Evolutionary conservation across 2,888 invertebrate species (phyloP).

Genomic region (Ecdyonurus torrentis): DNA sequence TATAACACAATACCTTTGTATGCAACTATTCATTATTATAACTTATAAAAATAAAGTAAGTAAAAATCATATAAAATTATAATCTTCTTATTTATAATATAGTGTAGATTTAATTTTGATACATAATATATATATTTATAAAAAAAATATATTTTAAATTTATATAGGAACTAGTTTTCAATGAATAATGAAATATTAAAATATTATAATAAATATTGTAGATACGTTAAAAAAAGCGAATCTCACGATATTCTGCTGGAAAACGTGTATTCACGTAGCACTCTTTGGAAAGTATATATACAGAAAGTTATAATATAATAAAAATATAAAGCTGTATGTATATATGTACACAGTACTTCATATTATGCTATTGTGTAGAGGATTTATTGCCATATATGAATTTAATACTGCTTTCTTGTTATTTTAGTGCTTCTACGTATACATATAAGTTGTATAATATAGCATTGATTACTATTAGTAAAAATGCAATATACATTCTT

Average conservation of each 20-base stretch:
- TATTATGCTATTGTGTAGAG: neutral
- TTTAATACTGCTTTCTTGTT: neutral
- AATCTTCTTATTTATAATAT: too few species aligned
- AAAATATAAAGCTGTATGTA: neutral
- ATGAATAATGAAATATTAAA: too few species aligned
- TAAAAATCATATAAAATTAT: too few species aligned
- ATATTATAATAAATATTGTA: too few species aligned
- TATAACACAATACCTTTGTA: too few species aligned
- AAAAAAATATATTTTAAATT: neutral
- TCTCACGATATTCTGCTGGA: neutral
- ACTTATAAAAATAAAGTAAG: too few species aligned
- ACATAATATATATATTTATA: neutral
- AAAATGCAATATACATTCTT: neutral
- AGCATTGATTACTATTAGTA: neutral
- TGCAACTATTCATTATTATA: too few species aligned
- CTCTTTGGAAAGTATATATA: too few species aligned
- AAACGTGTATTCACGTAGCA: neutral
- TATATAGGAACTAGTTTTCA: neutral
- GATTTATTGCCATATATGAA: neutral
- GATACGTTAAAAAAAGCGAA: neutral
- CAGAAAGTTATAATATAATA: neutral
- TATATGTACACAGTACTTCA: neutral
- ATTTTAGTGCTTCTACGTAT: neutral
- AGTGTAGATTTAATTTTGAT: neutral
- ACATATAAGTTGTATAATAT: neutral